phyloP scores from a whole-genome alignment of 2,113 vertebrate species.

The Agelaius phoeniceus region DNA sequence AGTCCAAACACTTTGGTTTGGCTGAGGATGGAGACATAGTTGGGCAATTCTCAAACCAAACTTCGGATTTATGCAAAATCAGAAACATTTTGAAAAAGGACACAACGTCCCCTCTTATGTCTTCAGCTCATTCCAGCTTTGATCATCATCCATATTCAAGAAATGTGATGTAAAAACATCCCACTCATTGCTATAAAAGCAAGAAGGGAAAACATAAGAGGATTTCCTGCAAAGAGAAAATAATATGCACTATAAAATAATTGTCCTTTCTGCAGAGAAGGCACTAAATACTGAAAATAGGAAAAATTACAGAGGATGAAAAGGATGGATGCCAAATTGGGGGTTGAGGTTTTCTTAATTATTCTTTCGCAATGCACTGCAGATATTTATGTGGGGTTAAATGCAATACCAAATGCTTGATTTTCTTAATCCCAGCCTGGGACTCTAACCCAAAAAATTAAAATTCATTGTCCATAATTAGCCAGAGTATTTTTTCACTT shows the following conservation, averaged over 20 bases:
- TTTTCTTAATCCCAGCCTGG: conserved; percentile 1
- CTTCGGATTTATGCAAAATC: neutral
- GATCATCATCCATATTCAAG: neutral
- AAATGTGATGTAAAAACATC: neutral
- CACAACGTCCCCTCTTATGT: neutral
- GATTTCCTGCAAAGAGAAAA: neutral
- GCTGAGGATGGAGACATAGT: neutral
- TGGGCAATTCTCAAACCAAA: neutral
- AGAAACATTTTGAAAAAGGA: neutral
- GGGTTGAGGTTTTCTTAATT: neutral
- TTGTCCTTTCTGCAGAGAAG: neutral
- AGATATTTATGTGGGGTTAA: neutral
- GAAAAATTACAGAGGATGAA: neutral
- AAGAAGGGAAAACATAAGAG: neutral
- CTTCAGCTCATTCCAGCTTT: neutral
- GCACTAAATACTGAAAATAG: neutral
- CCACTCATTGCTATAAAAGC: neutral
- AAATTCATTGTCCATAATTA: conserved; percentile 55
- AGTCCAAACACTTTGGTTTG: neutral
- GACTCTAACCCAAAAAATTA: conserved; percentile 32
- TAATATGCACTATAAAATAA: neutral
- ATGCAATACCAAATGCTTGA: neutral
- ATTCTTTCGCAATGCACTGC: neutral
- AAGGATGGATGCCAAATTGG: neutral
- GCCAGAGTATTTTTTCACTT: neutral